Conservation (phyloP, 2,113 vertebrate species). For the Neodontobutis hainanensis region DNA sequence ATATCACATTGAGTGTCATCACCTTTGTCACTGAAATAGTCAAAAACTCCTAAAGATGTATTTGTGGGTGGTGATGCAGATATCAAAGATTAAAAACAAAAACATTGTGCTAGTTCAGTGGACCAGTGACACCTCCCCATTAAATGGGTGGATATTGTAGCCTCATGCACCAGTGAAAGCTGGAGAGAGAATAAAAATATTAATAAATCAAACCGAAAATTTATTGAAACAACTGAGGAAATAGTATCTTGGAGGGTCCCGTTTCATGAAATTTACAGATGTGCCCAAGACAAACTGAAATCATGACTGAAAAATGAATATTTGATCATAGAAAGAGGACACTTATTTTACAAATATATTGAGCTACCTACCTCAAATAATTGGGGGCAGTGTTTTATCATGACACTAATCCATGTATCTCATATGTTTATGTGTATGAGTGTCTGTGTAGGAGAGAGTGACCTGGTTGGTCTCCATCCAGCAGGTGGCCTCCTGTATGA, state of each 20-base stretch:
- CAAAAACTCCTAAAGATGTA: slow-evolving; percentile 38
- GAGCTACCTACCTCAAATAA: slow-evolving; percentile 39
- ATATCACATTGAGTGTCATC: slow-evolving; percentile 53
- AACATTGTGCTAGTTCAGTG: slow-evolving; percentile 37
- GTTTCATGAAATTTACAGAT: slow-evolving; percentile 33
- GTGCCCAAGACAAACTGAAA: slow-evolving; percentile 20
- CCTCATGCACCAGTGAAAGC: slow-evolving; percentile 38
- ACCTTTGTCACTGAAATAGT: slow-evolving; percentile 39
- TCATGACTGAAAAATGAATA: background rate
- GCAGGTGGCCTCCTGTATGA: slow-evolving; percentile 94
- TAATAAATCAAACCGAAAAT: slow-evolving; percentile 37
- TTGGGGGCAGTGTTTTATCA: slow-evolving; percentile 26
- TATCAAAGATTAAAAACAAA: slow-evolving; percentile 35
- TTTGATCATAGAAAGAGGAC: slow-evolving; percentile 21
- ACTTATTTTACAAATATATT: slow-evolving; percentile 13
- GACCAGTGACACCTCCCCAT: slow-evolving; percentile 29
- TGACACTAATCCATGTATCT: slow-evolving; percentile 43
- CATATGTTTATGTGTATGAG: slow-evolving; percentile 68
- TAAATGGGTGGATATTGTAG: slow-evolving; percentile 38
- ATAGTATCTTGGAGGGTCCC: slow-evolving; percentile 35
- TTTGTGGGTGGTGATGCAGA: slow-evolving; percentile 36
- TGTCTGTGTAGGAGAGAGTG: slow-evolving; percentile 88
- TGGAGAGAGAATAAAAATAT: slow-evolving; percentile 21
- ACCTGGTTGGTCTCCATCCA: slow-evolving; percentile 98
- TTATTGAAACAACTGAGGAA: slow-evolving; percentile 27